phyloP scores from a whole-genome alignment of 2,888 invertebrate species.

The Tetragonula carbonaria region DNA sequence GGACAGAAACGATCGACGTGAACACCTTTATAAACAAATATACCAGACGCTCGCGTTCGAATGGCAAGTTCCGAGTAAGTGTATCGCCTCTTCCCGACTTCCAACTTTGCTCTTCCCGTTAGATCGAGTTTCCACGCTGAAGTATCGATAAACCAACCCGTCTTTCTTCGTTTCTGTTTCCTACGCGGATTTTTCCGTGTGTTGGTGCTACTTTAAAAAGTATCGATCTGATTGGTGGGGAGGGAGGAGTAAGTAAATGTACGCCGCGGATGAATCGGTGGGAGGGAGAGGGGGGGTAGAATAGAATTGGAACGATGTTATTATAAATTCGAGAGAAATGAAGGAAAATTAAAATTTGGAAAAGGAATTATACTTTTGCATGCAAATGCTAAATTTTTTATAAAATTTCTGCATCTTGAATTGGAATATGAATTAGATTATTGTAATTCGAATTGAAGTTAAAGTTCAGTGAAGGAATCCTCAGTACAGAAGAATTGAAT shows the following conservation, averaged over 20 bases:
- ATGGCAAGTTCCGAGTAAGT: not conserved
- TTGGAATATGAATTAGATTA: too few species aligned
- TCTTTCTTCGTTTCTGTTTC: not conserved
- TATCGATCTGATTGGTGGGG: not conserved
- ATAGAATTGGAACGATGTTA: too few species aligned
- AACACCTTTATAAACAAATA: slow-evolving; percentile 33
- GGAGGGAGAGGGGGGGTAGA: too few species aligned
- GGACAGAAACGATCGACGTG: not conserved
- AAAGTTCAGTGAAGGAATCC: too few species aligned
- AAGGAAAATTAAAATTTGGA: too few species aligned
- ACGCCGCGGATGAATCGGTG: not conserved
- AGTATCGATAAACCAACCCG: not conserved
- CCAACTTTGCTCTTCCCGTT: not conserved
- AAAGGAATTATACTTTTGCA: too few species aligned
- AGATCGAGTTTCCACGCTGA: not conserved
- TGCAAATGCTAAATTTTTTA: too few species aligned
- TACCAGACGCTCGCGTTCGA: not conserved
- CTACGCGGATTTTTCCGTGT: not conserved
- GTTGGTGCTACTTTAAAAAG: not conserved
- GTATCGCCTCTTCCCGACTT: not conserved
- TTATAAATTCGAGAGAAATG: too few species aligned
- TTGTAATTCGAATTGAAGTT: too few species aligned
- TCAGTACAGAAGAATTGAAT: too few species aligned
- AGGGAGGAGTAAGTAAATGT: not conserved
- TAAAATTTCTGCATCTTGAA: too few species aligned